Evolutionary conservation across 2,888 invertebrate species (phyloP).

Genomic region (Atethmia centrago): DNA sequence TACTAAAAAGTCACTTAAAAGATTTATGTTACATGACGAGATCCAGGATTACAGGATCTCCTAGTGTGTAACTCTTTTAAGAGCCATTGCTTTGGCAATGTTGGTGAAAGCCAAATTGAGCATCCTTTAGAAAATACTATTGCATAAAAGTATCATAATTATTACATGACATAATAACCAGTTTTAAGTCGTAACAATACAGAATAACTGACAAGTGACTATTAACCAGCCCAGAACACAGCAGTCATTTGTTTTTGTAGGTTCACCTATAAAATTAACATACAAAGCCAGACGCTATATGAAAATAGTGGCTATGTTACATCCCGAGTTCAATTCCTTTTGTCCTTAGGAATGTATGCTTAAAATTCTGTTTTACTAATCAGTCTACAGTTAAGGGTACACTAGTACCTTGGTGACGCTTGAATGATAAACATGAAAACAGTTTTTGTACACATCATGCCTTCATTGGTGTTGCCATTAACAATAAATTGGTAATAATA

Average conservation of each 20-base stretch:
- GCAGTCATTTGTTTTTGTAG: conserved; percentile 54
- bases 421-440: conserved; percentile 6
- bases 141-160: background rate
- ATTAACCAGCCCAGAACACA: conserved; percentile 2
- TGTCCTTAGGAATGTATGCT: conserved; percentile 33
- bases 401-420: background rate
- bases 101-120: background rate
- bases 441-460: conserved; percentile 29
- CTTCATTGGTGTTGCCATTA: conserved; percentile 17
- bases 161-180: background rate
- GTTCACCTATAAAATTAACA: conserved; percentile 41
- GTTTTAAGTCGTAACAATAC: conserved; percentile 20
- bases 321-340: conserved; percentile 29
- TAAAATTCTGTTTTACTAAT: conserved; percentile 39
- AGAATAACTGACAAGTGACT: conserved; percentile 3
- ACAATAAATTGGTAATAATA: conserved; percentile 10
- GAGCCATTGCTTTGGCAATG: background rate
- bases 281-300: conserved; percentile 50
- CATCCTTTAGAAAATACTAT: background rate
- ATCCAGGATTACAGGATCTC: background rate
- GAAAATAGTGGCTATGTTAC: conserved; percentile 15
- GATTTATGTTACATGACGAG: background rate
- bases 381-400: conserved; percentile 17
- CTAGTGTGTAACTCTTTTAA: background rate
- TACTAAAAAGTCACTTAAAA: background rate